Base-by-base conservation (phyloP, 2,113 vertebrate species). In the Chrysochloris asiatica region DNA sequence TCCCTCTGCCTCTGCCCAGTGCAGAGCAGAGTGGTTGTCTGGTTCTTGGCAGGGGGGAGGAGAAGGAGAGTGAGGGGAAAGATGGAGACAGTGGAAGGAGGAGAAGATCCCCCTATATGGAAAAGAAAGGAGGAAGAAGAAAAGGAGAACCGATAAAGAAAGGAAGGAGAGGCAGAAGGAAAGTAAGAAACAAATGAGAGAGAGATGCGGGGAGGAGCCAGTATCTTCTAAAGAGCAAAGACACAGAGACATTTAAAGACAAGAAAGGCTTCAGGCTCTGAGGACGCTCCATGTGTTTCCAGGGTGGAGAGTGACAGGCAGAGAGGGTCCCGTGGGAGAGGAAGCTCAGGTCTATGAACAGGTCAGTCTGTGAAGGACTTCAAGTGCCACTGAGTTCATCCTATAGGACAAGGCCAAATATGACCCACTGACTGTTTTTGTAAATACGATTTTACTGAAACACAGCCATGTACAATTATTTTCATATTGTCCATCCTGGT, bases 371-470 rank as follows among this genome's bases (percentile, higher is more conserved):
- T 30, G 17, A 41, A 52, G 50, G 59, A 61, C 45, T 38, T 80
- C 17, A 50, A 38, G 6, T 48, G n/a, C 17, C 79, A 47, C 3
- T 3, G 24, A 9, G 47, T 28, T 30, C 26, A 47, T 47, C 26
- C 33, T 30, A 13, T 28, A 30, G 26, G 56, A 16, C 17, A 22
- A 16, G 13, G 36, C 4, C n/a, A 48, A 13, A 21, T 38, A 13
- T 8, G 8, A 43, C 72, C 59, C 5, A 41, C 65, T 3, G n/a
- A 38, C 63, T 89, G 43, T 24, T 72, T 54, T 36, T 50, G 10
- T 47, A 56, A 91, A 86, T 65, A 76, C 69, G 76, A 54, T 54
- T 83, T 83, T 79, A 65, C 69, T 50, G 56, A 77, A 80, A 83
- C 17, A 48, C 9, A 52, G 72, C 36, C 8, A 52, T 30, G 2